Percentiles rank a stretch among this genome's conserved stretches.
Conservation (phyloP, 2,113 vertebrate species). For the Solea solea region DNA sequence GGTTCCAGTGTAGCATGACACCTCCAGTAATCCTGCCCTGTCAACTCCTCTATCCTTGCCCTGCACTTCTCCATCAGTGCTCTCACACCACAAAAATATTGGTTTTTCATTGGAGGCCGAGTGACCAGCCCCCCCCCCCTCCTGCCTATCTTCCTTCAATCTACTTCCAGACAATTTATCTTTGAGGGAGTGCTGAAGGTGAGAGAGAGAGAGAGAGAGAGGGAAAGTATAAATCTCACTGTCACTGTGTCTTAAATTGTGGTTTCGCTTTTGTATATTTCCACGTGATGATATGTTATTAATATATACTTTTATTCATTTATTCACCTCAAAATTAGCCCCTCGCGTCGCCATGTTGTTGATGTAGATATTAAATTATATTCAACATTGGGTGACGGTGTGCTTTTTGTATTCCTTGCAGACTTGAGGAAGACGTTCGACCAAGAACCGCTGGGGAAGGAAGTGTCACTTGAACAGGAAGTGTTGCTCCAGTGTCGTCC, state of each 20-base stretch:
- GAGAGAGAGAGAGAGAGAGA: not conserved
- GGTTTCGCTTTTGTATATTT: not conserved
- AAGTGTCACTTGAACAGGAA: conserved; percentile 95
- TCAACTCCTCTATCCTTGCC: conserved; percentile 49
- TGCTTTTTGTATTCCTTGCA: conserved; percentile 58
- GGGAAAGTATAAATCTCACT: conserved; percentile 6
- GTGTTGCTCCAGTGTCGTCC: conserved; percentile 96
- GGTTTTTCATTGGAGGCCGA: conserved; percentile 64
- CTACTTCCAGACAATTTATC: conserved; percentile 29
- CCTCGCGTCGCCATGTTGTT: not conserved
- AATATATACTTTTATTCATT: conserved; percentile 7
- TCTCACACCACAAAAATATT: conserved; percentile 66
- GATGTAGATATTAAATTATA: not conserved
- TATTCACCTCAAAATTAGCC: not conserved
- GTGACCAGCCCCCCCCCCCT: conserved; percentile 54
- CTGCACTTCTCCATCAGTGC: conserved; percentile 61
- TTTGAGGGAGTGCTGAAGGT: conserved; percentile 10
- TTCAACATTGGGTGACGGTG: conserved; percentile 7
- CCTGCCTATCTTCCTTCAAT: conserved; percentile 39
- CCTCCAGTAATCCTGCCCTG: conserved; percentile 60
- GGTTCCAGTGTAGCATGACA: conserved; percentile 67
- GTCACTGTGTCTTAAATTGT: not conserved
- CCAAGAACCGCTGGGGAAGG: conserved; percentile 95
- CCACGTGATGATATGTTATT: conserved; percentile 14
- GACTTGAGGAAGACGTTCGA: conserved; percentile 97